phyloP scores from a whole-genome alignment of 2,797 vertebrate genomes.

The Oophaga sylvatica region DNA sequence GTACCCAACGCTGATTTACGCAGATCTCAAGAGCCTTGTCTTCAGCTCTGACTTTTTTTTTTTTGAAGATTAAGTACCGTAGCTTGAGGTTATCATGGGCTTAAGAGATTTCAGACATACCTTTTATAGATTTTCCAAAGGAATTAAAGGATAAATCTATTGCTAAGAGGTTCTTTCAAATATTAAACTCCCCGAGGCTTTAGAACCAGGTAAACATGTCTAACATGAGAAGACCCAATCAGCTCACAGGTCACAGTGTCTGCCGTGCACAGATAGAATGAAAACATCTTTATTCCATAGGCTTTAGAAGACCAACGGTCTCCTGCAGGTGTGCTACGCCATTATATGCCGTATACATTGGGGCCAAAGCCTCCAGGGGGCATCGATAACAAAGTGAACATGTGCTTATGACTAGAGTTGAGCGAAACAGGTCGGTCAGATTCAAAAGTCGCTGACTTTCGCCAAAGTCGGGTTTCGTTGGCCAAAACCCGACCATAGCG shows the following conservation, averaged over 20 bases:
- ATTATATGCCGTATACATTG: background rate
- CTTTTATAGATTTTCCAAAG: constrained; percentile 56
- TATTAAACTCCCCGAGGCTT: constrained; percentile 50
- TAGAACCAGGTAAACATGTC: constrained; percentile 47
- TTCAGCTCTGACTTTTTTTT: constrained; percentile 14
- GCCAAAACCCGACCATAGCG: too few relatives aligned
- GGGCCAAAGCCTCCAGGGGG: background rate
- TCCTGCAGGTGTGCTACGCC: background rate
- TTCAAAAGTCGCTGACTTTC: too few relatives aligned
- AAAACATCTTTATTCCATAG: constrained; percentile 9
- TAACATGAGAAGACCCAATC: constrained; percentile 26
- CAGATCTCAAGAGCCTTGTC: constrained; percentile 50
- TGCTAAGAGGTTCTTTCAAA: constrained; percentile 57
- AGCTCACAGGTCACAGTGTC: constrained; percentile 17
- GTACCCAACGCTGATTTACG: constrained; percentile 41
- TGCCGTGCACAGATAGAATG: background rate
- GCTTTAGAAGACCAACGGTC: background rate
- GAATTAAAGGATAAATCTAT: constrained; percentile 57
- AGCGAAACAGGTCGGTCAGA: too few relatives aligned
- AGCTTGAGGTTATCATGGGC: constrained; percentile 60
- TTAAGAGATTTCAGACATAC: constrained; percentile 60
- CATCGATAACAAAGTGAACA: too few relatives aligned
- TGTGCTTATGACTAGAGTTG: too few relatives aligned
- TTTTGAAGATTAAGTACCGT: constrained; percentile 55
- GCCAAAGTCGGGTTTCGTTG: too few relatives aligned